These are phyloP conservation scores for Monopterus albus DNA, from an alignment of 2,113 vertebrate species.

Conservation along the genomic window DNA sequence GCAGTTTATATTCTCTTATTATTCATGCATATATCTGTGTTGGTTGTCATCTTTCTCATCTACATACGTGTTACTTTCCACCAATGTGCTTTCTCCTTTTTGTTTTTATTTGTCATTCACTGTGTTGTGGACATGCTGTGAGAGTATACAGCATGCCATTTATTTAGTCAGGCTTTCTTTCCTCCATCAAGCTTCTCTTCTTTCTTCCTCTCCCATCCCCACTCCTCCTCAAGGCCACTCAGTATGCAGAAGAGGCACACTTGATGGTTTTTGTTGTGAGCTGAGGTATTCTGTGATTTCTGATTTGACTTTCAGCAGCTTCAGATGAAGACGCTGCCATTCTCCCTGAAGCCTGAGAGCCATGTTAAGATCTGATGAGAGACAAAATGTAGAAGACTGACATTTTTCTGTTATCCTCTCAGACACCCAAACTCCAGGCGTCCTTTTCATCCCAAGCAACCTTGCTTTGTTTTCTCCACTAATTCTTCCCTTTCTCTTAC, in stretches of 20 bases:
- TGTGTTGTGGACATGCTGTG: conserved; percentile 33
- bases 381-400: conserved; percentile 30
- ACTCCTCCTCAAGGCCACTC: conserved; percentile 45
- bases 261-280: conserved; percentile 39
- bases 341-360: conserved; percentile 63
- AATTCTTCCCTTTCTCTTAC: conserved; percentile 28
- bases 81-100: conserved; percentile 22
- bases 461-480: conserved; percentile 50
- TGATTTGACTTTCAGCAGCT: conserved; percentile 59
- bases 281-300: conserved; percentile 59
- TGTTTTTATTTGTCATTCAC: conserved; percentile 25
- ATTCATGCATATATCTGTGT: conserved; percentile 4
- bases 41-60: conserved; percentile 32
- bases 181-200: conserved; percentile 35
- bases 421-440: conserved; percentile 44
- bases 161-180: conserved; percentile 52
- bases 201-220: conserved; percentile 13
- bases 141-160: conserved; percentile 46
- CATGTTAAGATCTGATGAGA: conserved; percentile 56
- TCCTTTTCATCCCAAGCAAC: conserved; percentile 62
- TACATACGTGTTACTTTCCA: conserved; percentile 12
- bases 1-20: not conserved
- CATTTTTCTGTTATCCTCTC: conserved; percentile 60
- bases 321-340: conserved; percentile 35
- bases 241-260: conserved; percentile 45